phyloP scores from a whole-genome alignment of 1,140 invertebrate species.

The Euborellia annulipes region DNA sequence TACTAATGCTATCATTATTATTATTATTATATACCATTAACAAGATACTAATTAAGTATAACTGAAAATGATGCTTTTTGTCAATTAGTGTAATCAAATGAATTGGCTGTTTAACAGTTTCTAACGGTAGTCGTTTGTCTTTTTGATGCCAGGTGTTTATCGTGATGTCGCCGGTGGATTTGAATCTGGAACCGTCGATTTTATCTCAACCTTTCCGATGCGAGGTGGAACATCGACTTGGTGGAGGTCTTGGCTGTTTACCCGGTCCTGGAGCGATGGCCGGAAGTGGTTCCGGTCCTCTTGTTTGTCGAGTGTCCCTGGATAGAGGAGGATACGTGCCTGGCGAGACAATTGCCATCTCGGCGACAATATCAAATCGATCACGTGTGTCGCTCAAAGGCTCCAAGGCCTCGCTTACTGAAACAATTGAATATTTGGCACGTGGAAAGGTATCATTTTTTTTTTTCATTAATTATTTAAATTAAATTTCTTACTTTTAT shows the following conservation, averaged over 20 bases:
- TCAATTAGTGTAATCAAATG: too few relatives aligned
- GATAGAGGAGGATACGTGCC: conserved; percentile 87
- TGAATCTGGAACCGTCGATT: conserved; percentile 78
- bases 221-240: conserved; percentile 77
- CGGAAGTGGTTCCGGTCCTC: conserved; percentile 66
- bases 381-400: conserved; percentile 61
- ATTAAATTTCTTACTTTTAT: too few relatives aligned
- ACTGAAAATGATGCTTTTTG: too few relatives aligned
- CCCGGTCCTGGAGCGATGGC: conserved; percentile 34
- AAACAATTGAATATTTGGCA: conserved; percentile 28
- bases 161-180: conserved; percentile 89
- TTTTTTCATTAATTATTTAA: not conserved
- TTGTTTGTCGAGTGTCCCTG: conserved; percentile 67
- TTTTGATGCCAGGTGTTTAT: conserved; percentile 68
- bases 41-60: too few relatives aligned
- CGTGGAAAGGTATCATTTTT: not conserved
- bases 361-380: conserved; percentile 69
- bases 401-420: conserved; percentile 61
- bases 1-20: too few relatives aligned
- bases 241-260: conserved; percentile 19
- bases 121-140: too few relatives aligned
- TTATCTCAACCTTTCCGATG: conserved; percentile 79
- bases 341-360: conserved; percentile 76
- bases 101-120: too few relatives aligned
- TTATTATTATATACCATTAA: too few relatives aligned